Evolutionary conservation across 2,113 vertebrate genomes (phyloP).

Genomic region (Polypterus senegalus): DNA sequence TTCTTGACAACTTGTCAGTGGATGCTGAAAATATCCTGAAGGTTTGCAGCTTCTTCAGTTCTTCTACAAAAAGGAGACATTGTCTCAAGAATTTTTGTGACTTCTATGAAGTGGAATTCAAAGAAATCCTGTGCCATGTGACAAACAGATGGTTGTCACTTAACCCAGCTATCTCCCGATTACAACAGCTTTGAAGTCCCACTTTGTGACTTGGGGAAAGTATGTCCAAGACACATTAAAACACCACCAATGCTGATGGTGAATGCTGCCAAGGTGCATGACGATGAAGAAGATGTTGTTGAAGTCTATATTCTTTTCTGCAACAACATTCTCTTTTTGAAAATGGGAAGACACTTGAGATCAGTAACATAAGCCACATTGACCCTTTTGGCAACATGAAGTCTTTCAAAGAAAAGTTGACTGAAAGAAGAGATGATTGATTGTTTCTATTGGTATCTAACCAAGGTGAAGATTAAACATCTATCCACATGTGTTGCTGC

Average conservation of each 20-base stretch:
- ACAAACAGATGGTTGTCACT: conserved; percentile 18
- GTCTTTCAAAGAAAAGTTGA: too few relatives aligned
- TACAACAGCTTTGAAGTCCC: conserved; percentile 16
- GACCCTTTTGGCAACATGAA: too few relatives aligned
- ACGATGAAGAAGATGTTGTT: conserved; percentile 1
- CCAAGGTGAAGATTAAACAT: too few relatives aligned
- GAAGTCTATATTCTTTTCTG: conserved; percentile 7
- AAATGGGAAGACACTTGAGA: not conserved
- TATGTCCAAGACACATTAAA: conserved; percentile 15
- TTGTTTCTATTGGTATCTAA: too few relatives aligned
- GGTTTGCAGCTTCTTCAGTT: too few relatives aligned
- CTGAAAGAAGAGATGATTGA: too few relatives aligned
- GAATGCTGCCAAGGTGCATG: not conserved
- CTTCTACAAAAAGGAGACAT: too few relatives aligned
- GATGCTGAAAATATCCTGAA: too few relatives aligned
- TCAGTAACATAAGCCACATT: not conserved
- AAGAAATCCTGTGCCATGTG: conserved; percentile 16
- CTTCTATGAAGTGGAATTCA: conserved; percentile 21
- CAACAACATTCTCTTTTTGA: conserved; percentile 12
- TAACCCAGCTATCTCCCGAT: conserved; percentile 15
- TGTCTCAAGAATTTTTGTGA: conserved; percentile 14
- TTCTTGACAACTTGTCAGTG: too few relatives aligned
- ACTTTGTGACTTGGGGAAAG: too few relatives aligned
- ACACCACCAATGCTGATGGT: conserved; percentile 12
- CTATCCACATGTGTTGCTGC: too few relatives aligned